Base-by-base conservation (phyloP, 2,888 invertebrate genomes). In the Coecobrya sp. region DNA sequence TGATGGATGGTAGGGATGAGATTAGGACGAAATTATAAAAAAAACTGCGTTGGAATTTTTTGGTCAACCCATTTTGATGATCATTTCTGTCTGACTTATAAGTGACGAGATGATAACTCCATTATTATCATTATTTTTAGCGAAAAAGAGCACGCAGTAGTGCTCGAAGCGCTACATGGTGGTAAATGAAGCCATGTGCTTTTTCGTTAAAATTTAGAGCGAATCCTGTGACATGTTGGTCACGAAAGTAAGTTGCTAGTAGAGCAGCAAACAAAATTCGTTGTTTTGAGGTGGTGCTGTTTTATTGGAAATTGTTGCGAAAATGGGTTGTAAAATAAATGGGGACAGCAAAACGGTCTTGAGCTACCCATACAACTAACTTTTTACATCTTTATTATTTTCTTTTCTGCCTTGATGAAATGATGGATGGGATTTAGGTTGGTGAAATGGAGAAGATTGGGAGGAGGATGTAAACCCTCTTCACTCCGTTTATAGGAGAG, bases 41-140 rank as follows among this genome's bases (percentile, higher is more conserved):
- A 73, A 25, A 65, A 42, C 42, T 10, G 82, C 25, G 22, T 68
- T 88, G 68, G 84, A 68, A 82, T 68, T 45, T 68, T 45, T 89
- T 81, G 82, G 55, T 52, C 82, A 89, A 22, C 59, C 81, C 81
- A 68, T 45, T 89, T 89, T 89, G 22, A 49, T 36, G 27, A 81
- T 81, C 76, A 8, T 36, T 73, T 45, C 76, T 76, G 76, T 49
- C 25, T 45, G 76, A 76, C 45, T 49, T 76, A 49, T 49, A 76
- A 76, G 45, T 76, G 76, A 42, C 49, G 42, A 76, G 62, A 62
- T 86, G 79, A 87, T 87, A 25, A 87, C 87, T 87, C 87, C 62
- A 76, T 87, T 76, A 87, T 87, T 70, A 59, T 27, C 36, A 68
- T 68, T 7, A 68, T 68, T 68, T 65, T 68, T 30, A 68, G 62